phyloP scores from a whole-genome alignment of 1,140 invertebrate genomes.

The Psilanteris sp. region DNA sequence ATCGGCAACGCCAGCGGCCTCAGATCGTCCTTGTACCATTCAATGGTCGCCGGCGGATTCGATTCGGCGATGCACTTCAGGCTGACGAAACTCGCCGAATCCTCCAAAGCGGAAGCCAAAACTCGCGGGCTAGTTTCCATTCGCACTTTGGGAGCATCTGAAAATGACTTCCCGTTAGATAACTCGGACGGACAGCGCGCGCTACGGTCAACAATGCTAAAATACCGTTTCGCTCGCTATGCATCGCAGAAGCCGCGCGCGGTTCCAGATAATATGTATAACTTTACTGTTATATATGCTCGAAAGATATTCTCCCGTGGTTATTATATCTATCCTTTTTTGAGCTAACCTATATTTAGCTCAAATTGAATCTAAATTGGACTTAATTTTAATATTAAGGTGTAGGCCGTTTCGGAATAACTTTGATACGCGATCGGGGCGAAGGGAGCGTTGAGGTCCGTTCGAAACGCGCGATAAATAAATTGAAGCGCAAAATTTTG shows the following conservation, averaged over 20 bases:
- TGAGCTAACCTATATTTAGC: constrained; percentile 12
- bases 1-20: constrained; percentile 39
- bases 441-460: too few species aligned
- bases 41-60: constrained; percentile 90
- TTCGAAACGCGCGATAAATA: too few species aligned
- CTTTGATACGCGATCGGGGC: too few species aligned
- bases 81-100: constrained; percentile 82
- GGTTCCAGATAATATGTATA: constrained; percentile 32
- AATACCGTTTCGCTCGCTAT: constrained; percentile 50
- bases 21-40: constrained; percentile 85
- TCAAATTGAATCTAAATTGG: constrained; percentile 6
- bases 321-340: constrained; percentile 18
- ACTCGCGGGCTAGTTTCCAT: constrained; percentile 72
- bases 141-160: constrained; percentile 75
- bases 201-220: constrained; percentile 43
- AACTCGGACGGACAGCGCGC: constrained; percentile 3
- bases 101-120: constrained; percentile 68
- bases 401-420: too few species aligned
- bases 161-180: constrained; percentile 57
- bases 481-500: too few species aligned
- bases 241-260: constrained; percentile 47
- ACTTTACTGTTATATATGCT: constrained; percentile 42
- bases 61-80: constrained; percentile 90
- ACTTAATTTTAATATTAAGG: too few species aligned
- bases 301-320: constrained; percentile 7